Evolutionary conservation across 2,797 vertebrate species (phyloP).

Genomic region (Ptychadena robeensis): DNA sequence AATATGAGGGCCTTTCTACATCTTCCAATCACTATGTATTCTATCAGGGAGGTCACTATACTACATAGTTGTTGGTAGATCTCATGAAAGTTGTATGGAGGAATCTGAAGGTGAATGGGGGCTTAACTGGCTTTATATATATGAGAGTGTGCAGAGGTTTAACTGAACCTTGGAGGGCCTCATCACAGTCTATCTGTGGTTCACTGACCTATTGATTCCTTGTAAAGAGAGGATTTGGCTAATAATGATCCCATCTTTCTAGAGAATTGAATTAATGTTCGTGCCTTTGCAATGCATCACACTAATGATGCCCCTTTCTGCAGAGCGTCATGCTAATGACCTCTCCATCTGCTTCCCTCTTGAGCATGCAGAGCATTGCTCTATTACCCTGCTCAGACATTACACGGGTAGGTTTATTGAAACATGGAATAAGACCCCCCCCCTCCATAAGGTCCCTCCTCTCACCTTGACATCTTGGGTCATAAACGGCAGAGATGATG

Average conservation of each 20-base stretch:
- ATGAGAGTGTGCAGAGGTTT: not conserved
- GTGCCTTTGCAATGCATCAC: not conserved
- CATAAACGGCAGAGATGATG: slow-evolving; percentile 50
- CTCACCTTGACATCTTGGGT: slow-evolving; percentile 55
- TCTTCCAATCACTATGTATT: too few species aligned
- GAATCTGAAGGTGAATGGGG: too few species aligned
- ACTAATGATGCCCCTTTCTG: not conserved
- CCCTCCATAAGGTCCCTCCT: slow-evolving; percentile 22
- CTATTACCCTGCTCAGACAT: slow-evolving; percentile 3
- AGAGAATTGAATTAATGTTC: not conserved
- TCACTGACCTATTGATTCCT: slow-evolving; percentile 13
- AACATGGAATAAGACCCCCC: not conserved
- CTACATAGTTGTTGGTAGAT: too few species aligned
- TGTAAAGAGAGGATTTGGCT: slow-evolving; percentile 20
- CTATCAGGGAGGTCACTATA: too few species aligned
- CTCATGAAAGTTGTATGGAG: too few species aligned
- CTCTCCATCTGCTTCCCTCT: not conserved
- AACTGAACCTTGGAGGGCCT: slow-evolving; percentile 1
- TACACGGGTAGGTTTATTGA: slow-evolving; percentile 36
- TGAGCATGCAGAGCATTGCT: slow-evolving; percentile 13
- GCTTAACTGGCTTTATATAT: too few species aligned
- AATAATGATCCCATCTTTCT: slow-evolving; percentile 36
- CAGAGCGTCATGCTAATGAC: slow-evolving; percentile 23
- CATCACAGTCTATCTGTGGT: not conserved
- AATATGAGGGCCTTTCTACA: too few species aligned